Base-by-base conservation (phyloP, 2,797 vertebrate species). In the Poliocrania exsul region DNA sequence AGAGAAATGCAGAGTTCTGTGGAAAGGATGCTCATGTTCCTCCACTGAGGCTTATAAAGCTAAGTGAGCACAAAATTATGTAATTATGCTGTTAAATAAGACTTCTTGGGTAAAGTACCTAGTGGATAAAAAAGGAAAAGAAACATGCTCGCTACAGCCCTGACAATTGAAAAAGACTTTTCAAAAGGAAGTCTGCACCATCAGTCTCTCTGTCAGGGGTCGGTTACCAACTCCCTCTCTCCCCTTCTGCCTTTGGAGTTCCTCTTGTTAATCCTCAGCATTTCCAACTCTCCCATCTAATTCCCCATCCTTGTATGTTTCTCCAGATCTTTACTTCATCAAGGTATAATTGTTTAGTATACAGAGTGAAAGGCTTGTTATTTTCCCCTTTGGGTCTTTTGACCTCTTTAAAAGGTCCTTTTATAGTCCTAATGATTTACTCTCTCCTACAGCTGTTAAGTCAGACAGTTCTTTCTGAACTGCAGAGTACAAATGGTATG, bases 41-140 rank as follows among this genome's bases (percentile, higher is more conserved):
- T 93, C 73, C 80, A 85, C 37, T 79, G 87, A 94, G 91, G 70
- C 84, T 95, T 92, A 89, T 91, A 92, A 95, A 96, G 89, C 81
- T 88, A 96, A 93, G 61, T 62, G 84, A 96, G 93, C 70, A 93
- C 71, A 94, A 83, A 90, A 84, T 81, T 42, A 94, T 91, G 86
- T 50, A 95, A 97, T 96, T 93, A 88, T 73, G 35, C 69, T 44
- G 56, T 96, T 95, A 95, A 96, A 86, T 94, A 92, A 96, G 74
- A 93, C 33, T 94, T 80, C 72, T 44, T 88, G 40, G 37, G 56
- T 69, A 83, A 89, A 84, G 53, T 90, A 92, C 66, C 81, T 44
- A 82, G 72, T 69, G 46, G 29, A 69, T 87, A 93, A 54, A 94
- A 35, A 79, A 16, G 11, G 79, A 42, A 75, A 72, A 79, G 51